A percentile compares a stretch with the other conserved stretches of the same genome.
Evolutionary conservation across 2,113 vertebrate genomes (phyloP).

Genomic region (Neotoma lepida): DNA sequence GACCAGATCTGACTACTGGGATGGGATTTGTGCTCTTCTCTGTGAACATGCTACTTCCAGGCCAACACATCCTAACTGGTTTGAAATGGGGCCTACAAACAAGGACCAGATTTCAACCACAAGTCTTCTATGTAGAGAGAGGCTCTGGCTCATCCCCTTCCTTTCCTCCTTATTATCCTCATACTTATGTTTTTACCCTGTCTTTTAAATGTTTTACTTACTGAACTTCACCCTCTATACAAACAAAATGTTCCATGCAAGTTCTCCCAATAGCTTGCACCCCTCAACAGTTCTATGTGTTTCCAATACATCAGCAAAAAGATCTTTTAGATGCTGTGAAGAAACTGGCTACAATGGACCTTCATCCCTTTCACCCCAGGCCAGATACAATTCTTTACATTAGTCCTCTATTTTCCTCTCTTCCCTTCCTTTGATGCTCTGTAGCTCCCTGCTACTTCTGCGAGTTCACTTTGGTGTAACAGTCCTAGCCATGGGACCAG

Average conservation of each 20-base stretch:
- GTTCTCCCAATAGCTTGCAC: background rate
- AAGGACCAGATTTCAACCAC: background rate
- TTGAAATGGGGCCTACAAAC: background rate
- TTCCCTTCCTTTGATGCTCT: background rate
- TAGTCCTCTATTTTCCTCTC: background rate
- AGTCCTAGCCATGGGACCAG: background rate
- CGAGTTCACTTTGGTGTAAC: background rate
- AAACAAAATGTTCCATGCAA: background rate
- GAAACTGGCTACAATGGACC: background rate
- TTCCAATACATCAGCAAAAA: background rate
- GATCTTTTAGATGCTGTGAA: background rate
- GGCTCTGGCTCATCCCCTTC: background rate
- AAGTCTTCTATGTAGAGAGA: background rate
- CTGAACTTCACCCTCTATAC: background rate
- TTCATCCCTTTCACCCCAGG: background rate
- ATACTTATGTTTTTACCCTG: background rate
- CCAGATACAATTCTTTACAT: background rate
- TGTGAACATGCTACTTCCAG: background rate
- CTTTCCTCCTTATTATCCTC: background rate
- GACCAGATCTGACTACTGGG: background rate
- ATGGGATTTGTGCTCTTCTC: background rate
- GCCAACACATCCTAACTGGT: background rate
- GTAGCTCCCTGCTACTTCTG: background rate
- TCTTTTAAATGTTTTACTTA: background rate
- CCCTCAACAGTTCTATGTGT: background rate